These are phyloP conservation scores for Felis catus DNA, from an alignment of 2,113 vertebrate genomes.

Conservation along the genomic window DNA sequence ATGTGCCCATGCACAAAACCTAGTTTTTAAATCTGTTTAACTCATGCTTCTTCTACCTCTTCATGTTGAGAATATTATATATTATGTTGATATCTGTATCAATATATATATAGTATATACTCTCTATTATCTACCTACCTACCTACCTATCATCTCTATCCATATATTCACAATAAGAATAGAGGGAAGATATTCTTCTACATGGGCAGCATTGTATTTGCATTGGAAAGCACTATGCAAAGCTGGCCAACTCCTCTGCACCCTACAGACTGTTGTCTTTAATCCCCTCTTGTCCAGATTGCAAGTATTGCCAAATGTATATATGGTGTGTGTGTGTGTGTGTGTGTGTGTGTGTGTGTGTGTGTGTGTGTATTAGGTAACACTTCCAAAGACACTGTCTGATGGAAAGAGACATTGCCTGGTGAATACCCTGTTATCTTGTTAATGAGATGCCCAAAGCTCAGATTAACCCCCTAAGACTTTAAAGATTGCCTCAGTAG, in stretches of 20 bases:
- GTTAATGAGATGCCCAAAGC: conserved; percentile 62
- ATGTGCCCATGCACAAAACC: background rate
- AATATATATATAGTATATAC: no score
- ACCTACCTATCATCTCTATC: no score
- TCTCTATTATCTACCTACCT: background rate
- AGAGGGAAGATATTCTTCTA: background rate
- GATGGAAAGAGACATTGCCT: conserved; percentile 5
- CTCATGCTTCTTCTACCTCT: background rate
- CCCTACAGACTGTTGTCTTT: background rate
- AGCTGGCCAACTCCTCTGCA: background rate
- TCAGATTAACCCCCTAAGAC: conserved; percentile 65
- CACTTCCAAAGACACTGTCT: background rate
- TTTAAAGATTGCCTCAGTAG: conserved; percentile 52
- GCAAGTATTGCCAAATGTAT: background rate
- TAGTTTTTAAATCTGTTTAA: background rate
- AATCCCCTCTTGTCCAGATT: background rate
- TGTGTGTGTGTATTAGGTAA: background rate
- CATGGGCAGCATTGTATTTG: background rate
- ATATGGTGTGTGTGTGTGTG: background rate
- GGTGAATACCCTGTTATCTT: conserved; percentile 41
- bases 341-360: background rate
- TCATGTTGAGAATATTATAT: background rate
- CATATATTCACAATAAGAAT: background rate
- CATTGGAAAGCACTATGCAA: background rate
- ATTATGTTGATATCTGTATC: background rate